phyloP scores from a whole-genome alignment of 35 echinoderm and acorn worm genomes.

The Heliocidaris erythrogramma region DNA sequence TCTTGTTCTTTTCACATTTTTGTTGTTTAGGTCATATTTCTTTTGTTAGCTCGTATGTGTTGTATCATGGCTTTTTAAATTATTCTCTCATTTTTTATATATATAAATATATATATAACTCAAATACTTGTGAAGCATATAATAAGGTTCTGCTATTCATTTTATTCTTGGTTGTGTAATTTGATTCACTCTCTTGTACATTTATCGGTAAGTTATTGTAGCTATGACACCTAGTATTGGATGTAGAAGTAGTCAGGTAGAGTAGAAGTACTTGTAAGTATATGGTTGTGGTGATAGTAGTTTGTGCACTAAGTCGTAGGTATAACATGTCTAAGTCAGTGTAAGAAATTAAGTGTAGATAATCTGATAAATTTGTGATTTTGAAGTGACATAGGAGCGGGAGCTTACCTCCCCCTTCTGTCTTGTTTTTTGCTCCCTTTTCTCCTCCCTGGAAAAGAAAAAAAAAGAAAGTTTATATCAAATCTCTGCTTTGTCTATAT shows the following conservation, averaged over 20 bases:
- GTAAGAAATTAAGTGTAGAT: conserved; percentile 51
- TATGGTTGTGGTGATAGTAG: conserved; percentile 47
- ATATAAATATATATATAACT: conserved; percentile 31
- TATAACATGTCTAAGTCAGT: conserved; percentile 21
- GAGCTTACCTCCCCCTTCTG: background rate
- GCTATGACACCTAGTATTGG: conserved; percentile 31
- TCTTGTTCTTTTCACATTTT: conserved; percentile 7
- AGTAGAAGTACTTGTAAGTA: conserved; percentile 8
- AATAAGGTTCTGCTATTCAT: conserved; percentile 47
- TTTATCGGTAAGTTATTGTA: conserved; percentile 51
- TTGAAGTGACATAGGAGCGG: conserved; percentile 33
- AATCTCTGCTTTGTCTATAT: conserved; percentile 46
- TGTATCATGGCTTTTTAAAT: conserved; percentile 27
- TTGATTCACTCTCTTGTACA: conserved; percentile 45
- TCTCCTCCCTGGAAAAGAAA: conserved; percentile 18
- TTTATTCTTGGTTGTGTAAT: conserved; percentile 52
- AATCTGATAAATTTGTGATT: conserved; percentile 44
- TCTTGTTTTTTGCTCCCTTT: background rate
- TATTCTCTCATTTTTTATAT: conserved; percentile 36
- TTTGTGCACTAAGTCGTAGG: conserved; percentile 33
- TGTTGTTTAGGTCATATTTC: conserved; percentile 1
- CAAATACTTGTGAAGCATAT: conserved; percentile 9
- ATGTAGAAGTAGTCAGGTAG: conserved; percentile 32
- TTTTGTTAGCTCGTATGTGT: conserved; percentile 19
- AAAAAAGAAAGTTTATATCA: background rate